Base-by-base conservation (phyloP, 2,797 vertebrate genomes). In the Acrossocheilus fasciatus region DNA sequence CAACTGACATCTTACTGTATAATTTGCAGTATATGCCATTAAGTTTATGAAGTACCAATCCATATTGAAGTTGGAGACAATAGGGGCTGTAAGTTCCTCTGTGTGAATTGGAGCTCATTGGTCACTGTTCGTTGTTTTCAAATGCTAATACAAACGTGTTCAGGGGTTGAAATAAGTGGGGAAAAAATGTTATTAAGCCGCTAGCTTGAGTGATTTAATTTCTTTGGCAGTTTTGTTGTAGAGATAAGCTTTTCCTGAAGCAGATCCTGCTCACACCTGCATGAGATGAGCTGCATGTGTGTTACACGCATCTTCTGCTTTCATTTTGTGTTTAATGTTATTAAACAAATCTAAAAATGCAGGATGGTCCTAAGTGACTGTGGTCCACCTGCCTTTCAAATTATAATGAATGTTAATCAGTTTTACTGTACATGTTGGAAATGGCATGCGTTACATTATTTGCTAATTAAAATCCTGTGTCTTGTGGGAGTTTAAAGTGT, bases 241-340 rank as follows among this genome's bases (percentile, higher is more conserved):
- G 62, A 39, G 45, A 4, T 73, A 26, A 54, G 83, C 84, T 81
- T 72, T 15, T 47, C 39, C 30, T 80, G 62, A 54, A 18, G 12
- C 72, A 68, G 69, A 73, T 57, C 64, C 74, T 23, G 34, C 72
- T 72, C 59, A 30, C 76, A 52, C 73, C 52, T 64, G 89, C 90
- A 88, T 90, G 85, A 87, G 57, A 39, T 43, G 83, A 84, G 50
- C 30, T 47, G 59, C 79, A 88, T 90, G 59, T 62, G 59, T 62
- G 89, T 89, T 87, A 87, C 43, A 82, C n/a, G 69, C 43, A 72
- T 7, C 0, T 52, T 89, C 74, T 79, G n/a, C 36, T 77, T 52
- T 47, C 34, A 76, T 84, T 54, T 36, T 62, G 43, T 45, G 70
- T 45, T 73, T 43, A n/a, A 14, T n/a, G 20, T 41, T 41, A 70